phyloP scores from a whole-genome alignment of 2,888 invertebrate genomes.

The Ophion costatus region DNA sequence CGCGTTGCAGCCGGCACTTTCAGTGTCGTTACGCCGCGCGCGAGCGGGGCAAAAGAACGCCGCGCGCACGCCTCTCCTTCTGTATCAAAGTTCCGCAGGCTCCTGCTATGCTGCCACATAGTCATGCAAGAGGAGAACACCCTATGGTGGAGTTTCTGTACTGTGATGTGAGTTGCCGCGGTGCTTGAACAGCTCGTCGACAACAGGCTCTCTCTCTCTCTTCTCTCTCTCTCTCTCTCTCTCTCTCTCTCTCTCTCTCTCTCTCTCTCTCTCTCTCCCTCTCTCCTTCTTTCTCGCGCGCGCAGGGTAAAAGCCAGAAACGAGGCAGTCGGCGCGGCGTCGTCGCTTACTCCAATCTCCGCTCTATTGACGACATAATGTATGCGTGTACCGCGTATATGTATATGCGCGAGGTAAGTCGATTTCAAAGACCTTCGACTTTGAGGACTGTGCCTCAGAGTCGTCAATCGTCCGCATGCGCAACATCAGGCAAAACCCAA shows the following conservation, averaged over 20 bases:
- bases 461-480: too few relatives aligned
- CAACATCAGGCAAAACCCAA: too few relatives aligned
- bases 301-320: constrained; percentile 28
- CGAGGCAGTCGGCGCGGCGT: constrained; percentile 56
- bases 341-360: constrained; percentile 60
- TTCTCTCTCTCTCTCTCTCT: not conserved
- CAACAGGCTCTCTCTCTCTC: constrained; percentile 28
- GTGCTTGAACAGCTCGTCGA: constrained; percentile 38
- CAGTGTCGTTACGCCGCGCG: constrained; percentile 60
- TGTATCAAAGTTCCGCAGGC: constrained; percentile 45
- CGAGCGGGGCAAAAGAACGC: constrained; percentile 56
- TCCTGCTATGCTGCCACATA: constrained; percentile 10
- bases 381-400: constrained; percentile 46
- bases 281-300: not conserved
- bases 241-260: not conserved
- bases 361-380: constrained; percentile 64
- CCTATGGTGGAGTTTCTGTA: constrained; percentile 16
- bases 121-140: not conserved
- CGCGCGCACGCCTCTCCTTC: constrained; percentile 51
- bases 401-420: constrained; percentile 18
- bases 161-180: constrained; percentile 35
- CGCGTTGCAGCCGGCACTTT: constrained; percentile 59
- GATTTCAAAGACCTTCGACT: not conserved
- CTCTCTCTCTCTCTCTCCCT: not conserved
- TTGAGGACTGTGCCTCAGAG: too few relatives aligned